Percentiles rank a stretch among this genome's conserved stretches.
phyloP scores from a whole-genome alignment of 64 coral and sea anemone species.

The Dendrophyllia cribrosa region DNA sequence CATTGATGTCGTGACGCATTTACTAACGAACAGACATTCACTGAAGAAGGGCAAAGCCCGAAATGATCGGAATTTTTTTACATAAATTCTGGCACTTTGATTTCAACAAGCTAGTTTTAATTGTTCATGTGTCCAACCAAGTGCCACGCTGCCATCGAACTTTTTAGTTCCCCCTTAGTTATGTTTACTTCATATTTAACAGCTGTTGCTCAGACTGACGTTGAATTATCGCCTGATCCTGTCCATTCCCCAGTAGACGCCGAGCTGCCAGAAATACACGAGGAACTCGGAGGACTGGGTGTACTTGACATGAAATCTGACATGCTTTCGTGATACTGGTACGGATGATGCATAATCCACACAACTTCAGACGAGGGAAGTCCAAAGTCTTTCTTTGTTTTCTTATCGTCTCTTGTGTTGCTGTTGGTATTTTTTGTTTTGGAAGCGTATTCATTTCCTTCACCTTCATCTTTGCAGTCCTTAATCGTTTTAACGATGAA shows the following conservation, averaged over 20 bases:
- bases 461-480: not conserved
- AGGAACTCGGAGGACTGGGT: slow-evolving; percentile 75
- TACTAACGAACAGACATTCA: no score
- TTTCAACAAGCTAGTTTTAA: no score
- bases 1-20: no score
- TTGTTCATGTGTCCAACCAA: no score
- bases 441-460: not conserved
- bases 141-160: no score
- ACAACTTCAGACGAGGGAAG: not conserved
- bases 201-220: not conserved
- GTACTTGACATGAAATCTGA: slow-evolving; percentile 51
- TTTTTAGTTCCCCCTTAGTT: not conserved
- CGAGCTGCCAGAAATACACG: slow-evolving; percentile 62
- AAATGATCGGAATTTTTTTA: no score
- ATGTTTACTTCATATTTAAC: not conserved
- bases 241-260: slow-evolving; percentile 47
- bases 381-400: slow-evolving; percentile 1
- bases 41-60: no score
- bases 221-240: slow-evolving; percentile 37
- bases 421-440: not conserved
- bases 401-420: slow-evolving; percentile 1
- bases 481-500: slow-evolving; percentile 82
- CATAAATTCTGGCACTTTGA: no score
- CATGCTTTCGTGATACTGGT: not conserved
- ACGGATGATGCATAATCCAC: slow-evolving; percentile 45